Conservation (phyloP, 37 sponge, comb jelly and placozoan genomes). For the Mnemiopsis leidyi region DNA sequence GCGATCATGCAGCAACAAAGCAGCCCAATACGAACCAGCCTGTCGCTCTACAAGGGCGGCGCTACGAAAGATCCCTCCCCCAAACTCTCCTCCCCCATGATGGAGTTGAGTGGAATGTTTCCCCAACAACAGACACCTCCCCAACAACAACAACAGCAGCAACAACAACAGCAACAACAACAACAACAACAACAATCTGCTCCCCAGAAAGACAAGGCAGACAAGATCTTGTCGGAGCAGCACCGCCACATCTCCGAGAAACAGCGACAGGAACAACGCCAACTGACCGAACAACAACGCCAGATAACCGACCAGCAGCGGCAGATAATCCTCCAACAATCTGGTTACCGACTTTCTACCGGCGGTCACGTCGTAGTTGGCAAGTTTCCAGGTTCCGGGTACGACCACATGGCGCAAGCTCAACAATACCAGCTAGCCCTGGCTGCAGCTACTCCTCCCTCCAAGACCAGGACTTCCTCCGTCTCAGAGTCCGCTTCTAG, state of each 20-base stretch:
- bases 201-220: background rate
- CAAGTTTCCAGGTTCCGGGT: background rate
- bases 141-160: background rate
- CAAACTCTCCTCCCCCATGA: conserved; percentile 7
- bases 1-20: conserved; percentile 33
- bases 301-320: conserved; percentile 51
- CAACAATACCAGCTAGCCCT: background rate
- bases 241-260: conserved; percentile 41
- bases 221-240: background rate
- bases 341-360: background rate
- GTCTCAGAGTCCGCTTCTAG: background rate
- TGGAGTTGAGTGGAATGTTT: background rate
- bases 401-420: background rate
- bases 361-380: conserved; percentile 25
- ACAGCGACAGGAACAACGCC: conserved; percentile 38
- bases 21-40: background rate
- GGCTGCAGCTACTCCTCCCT: background rate
- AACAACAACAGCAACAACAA: background rate
- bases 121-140: background rate
- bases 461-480: background rate
- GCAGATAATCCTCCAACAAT: conserved; percentile 9
- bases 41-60: conserved; percentile 21
- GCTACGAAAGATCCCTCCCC: background rate
- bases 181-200: background rate
- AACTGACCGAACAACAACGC: conserved; percentile 18